Base-by-base conservation (phyloP, 1,140 invertebrate genomes). In the Musca domestica region DNA sequence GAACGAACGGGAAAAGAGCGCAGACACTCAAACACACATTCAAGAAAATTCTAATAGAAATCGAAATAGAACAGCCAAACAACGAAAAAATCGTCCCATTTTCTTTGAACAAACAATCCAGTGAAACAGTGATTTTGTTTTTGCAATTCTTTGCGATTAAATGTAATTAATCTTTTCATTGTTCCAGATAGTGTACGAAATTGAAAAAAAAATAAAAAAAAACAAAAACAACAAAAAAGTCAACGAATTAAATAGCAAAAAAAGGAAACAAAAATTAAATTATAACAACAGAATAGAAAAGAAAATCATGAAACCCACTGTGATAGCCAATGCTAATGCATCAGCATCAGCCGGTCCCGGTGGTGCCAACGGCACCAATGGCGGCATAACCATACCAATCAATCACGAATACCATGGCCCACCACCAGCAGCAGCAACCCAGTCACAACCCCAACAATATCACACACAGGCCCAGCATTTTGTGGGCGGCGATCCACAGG, bases 231-330 rank as follows among this genome's bases (percentile, higher is more conserved):
- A 3, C 27, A 41, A 41, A 41, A 41, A 9, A 41, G 34, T 41
- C 34, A 41, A 41, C 34, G 34, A 41, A 30, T 30, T 30, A 41
- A 52, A 52, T 20, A 52, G 2, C 17, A 20, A 7, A 3, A 20
- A 20, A 52, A 23, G n/a, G 19, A 14, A 34, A 27, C 20, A 47
- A n/a, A n/a, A 48, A 15, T n/a, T n/a, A n/a, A n/a, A n/a, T n/a
- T n/a, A n/a, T n/a, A 67, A 63, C 48, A 67, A 51, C 23, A 63
- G 19, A 54, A 69, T n/a, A n/a, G n/a, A n/a, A n/a, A n/a, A n/a
- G n/a, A 64, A 49, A 67, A 68, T 67, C 71, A 70, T 79, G 77
- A 79, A 79, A 71, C 77, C 77, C 67, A 77, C 77, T 77, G 74
- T 80, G 76, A 76, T 79, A 73, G 65, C 77, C 63, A 72, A 74